Evolutionary conservation across 2,888 invertebrate genomes (phyloP).

Genomic region (Drosophila diplacantha): DNA sequence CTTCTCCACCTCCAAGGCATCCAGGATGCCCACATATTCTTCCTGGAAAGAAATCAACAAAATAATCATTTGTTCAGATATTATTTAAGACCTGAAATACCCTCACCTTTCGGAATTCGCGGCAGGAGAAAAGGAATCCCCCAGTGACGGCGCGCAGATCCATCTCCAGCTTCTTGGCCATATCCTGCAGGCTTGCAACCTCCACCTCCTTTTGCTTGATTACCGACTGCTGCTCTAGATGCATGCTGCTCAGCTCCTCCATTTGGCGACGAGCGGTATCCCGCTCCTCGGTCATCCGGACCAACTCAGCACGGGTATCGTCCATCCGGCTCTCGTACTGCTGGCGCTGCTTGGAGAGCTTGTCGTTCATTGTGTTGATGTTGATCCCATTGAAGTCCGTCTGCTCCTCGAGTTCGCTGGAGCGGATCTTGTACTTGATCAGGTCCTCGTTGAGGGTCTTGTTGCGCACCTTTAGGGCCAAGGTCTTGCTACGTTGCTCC

Average conservation of each 20-base stretch:
- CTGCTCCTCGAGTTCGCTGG: constrained; percentile 82
- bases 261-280: constrained; percentile 57
- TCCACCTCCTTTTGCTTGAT: constrained; percentile 58
- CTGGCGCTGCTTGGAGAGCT: constrained; percentile 66
- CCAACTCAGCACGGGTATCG: constrained; percentile 62
- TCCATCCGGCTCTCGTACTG: constrained; percentile 71
- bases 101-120: constrained; percentile 75
- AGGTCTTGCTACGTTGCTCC: constrained; percentile 82
- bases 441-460: constrained; percentile 84
- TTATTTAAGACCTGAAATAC: background rate
- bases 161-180: constrained; percentile 66
- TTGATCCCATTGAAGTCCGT: constrained; percentile 82
- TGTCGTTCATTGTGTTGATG: constrained; percentile 81
- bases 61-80: background rate
- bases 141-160: constrained; percentile 75
- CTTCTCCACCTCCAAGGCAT: constrained; percentile 75
- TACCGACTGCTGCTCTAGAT: constrained; percentile 63
- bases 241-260: constrained; percentile 64
- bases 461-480: constrained; percentile 84
- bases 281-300: constrained; percentile 54
- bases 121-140: constrained; percentile 76
- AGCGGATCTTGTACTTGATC: constrained; percentile 80
- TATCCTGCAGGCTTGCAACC: constrained; percentile 58
- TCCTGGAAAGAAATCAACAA: constrained; percentile 52
- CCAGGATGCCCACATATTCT: constrained; percentile 74